These are phyloP conservation scores for Triplophysa dalaica DNA, from an alignment of 2,113 vertebrate genomes.

Conservation along the genomic window DNA sequence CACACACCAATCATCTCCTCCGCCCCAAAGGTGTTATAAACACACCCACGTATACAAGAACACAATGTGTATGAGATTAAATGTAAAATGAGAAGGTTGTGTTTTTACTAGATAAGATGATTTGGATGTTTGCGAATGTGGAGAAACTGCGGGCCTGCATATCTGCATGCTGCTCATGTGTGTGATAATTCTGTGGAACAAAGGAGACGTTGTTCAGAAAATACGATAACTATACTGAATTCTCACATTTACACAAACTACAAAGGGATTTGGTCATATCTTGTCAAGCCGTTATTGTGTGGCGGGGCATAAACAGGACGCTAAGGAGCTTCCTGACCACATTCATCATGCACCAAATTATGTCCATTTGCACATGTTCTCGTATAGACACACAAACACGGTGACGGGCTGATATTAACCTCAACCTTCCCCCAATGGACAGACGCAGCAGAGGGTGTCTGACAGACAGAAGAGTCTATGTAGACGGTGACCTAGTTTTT, in stretches of 20 bases:
- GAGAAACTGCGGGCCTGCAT: not conserved
- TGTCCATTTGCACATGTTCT: slow-evolving; percentile 7
- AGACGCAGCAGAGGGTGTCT: slow-evolving; percentile 3
- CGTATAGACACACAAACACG: not conserved
- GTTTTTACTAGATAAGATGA: slow-evolving; percentile 3
- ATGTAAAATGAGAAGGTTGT: slow-evolving; percentile 5
- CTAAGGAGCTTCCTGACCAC: not conserved
- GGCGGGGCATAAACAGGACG: slow-evolving; percentile 6
- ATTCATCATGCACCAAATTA: not conserved
- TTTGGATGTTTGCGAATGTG: not conserved
- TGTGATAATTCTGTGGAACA: not conserved
- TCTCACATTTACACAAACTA: slow-evolving; percentile 6
- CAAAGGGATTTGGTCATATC: not conserved
- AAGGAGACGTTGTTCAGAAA: not conserved
- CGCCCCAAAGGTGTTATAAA: not conserved
- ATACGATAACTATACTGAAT: not conserved
- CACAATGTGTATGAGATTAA: slow-evolving; percentile 16
- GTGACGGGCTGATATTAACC: slow-evolving; percentile 13
- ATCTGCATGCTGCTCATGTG: not conserved
- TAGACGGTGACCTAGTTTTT: slow-evolving; percentile 44
- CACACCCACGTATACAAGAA: not conserved
- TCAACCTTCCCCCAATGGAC: slow-evolving; percentile 7
- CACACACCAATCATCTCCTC: not conserved
- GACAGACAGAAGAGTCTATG: not conserved
- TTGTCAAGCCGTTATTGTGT: not conserved